Evolutionary conservation across 2,113 vertebrate genomes (phyloP), one percentile per base, ranked within the genome.

Genomic region (Sinocyclocheilus anophthalmus): DNA sequence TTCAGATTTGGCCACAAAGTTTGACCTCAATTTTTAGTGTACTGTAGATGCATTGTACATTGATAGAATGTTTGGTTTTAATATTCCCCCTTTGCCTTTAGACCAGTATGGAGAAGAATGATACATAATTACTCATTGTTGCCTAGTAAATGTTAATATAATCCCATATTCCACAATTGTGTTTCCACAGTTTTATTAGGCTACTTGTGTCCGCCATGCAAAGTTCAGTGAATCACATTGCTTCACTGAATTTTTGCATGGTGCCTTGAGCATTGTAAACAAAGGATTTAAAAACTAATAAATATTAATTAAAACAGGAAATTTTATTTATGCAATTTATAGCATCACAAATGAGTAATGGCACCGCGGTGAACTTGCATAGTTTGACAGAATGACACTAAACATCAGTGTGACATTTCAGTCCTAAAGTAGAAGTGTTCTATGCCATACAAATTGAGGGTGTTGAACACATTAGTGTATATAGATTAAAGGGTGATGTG

Each of bases 401-500:
- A 24, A 61, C 83, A 76, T 33, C 24, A 48, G 39, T 55, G 13
- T 55, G 22, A 0, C 7, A 53, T 39, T 75, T 45, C 16, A 26
- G 37, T 69, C 13, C 39, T 79, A 26, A 63, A 79, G 78, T 59
- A 63, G 37, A 86, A 11, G n/a, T 80, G 70, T 61, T 59, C 65
- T 39, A 45, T 22, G 14, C n/a, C 10, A 26, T 70, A 65, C 53
- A 76, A 87, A 77, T 89, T 57, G 26, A 9, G n/a, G 37, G 30
- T 67, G 88, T 89, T 90, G 90, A 92, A 87, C 84, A 48, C 10
- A 87, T 88, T 87, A 89, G 85, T 42, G 84, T 87, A 30, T 30
- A 30, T 30, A 93, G 92, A 94, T 94, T 93, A 94, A 86, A 95
- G 93, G 92, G 92, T 84, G 84, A 91, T 89, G 89, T 55, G 76